Percentiles rank a stretch among this genome's conserved stretches.
Evolutionary conservation across 2,888 invertebrate genomes (phyloP).

Genomic region (Phymatocera aterrima): DNA sequence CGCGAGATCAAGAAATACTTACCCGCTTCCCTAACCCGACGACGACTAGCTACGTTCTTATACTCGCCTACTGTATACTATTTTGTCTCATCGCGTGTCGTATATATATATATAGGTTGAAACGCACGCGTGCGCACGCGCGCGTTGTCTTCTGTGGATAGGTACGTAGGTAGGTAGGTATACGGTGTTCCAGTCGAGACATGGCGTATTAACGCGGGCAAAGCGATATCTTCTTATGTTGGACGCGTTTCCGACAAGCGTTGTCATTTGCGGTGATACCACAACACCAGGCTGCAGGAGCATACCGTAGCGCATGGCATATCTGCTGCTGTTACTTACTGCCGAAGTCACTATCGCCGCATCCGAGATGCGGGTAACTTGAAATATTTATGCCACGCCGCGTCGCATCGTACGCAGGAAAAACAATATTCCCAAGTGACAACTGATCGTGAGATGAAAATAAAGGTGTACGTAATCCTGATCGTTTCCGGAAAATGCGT

Average conservation of each 20-base stretch:
- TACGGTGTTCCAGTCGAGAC: too few relatives aligned
- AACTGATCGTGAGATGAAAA: not conserved
- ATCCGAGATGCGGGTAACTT: not conserved
- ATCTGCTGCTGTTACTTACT: not conserved
- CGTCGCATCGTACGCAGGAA: not conserved
- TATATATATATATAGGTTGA: too few relatives aligned
- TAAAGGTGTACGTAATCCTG: too few relatives aligned
- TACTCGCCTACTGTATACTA: too few relatives aligned
- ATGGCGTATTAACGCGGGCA: slow-evolving; percentile 12
- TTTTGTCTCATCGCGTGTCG: too few relatives aligned
- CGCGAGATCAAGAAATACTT: slow-evolving; percentile 46
- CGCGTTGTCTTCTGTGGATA: too few relatives aligned
- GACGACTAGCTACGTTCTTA: not conserved
- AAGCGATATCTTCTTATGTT: slow-evolving; percentile 33
- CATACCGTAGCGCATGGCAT: not conserved
- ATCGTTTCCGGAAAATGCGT: not conserved
- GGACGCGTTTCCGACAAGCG: slow-evolving; percentile 36
- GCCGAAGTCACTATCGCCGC: not conserved
- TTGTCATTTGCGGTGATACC: slow-evolving; percentile 19
- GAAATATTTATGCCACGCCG: too few relatives aligned
- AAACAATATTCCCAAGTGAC: slow-evolving; percentile 10
- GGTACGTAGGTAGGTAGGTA: too few relatives aligned
- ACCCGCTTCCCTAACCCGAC: slow-evolving; percentile 14
- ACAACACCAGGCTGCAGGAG: not conserved
- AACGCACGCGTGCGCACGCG: too few relatives aligned